Base-by-base conservation (phyloP, 2,113 vertebrate genomes). In the Benitochromis conjunctus region DNA sequence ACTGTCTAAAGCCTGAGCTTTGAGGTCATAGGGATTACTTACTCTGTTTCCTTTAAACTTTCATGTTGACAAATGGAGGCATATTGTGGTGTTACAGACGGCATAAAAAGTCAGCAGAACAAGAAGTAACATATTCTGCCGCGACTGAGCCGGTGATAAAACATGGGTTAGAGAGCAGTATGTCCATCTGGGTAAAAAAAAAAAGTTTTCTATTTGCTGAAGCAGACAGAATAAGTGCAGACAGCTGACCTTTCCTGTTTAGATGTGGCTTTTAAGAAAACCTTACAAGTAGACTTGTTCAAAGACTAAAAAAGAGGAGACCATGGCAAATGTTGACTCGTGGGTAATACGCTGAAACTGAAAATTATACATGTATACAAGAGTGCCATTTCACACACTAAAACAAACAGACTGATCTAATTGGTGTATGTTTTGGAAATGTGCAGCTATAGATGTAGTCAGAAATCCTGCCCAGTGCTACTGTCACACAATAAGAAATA, bases 231-330 rank as follows among this genome's bases (percentile, higher is more conserved):
- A 92, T 86, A 60, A 26, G 60, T 57, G 31, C 16, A 53, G 88
- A 88, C 76, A 76, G 83, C 79, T 83, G 91, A 92, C 84, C 88
- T 92, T 90, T 91, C 24, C 57, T 7, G 80, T 84, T 60, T 56
- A 81, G 77, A 85, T 3, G 21, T 71, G 62, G 46, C 55, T 86
- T 83, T 62, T 36, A 79, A 69, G 71, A 74, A 80, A 53, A 81
- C 26, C 78, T 84, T 54, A 58, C 24, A 78, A 56, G 9, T 12
- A 19, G 48, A 84, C 54, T 46, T 51, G 79, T 48, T 83, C 58
- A 34, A 69, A 79, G 58, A 36, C 26, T 18, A 69, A 4, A 86
- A 56, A 4, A 14, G 60, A 13, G n/a, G 77, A 36, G 57, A 1
- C 3, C 1, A 1, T 7, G 26, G 24, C 4, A n/a, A 74, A 84